These are phyloP conservation scores for Ecliptopera silaceata DNA, from an alignment of 2,888 invertebrate species.

Conservation along the genomic window DNA sequence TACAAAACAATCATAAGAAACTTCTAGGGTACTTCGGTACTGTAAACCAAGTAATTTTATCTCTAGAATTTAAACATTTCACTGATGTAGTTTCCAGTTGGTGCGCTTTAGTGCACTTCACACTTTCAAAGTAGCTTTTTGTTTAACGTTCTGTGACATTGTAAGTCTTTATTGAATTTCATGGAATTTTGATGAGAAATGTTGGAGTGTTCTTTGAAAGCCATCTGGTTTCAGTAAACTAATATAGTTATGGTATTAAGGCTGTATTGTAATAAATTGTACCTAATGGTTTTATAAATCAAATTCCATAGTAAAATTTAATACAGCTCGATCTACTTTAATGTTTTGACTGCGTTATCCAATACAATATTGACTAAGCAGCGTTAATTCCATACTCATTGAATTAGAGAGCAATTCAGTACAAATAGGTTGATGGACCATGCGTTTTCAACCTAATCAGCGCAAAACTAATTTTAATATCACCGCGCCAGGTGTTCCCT, in stretches of 20 bases:
- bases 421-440: conserved; percentile 57
- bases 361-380: conserved; percentile 21
- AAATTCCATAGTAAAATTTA: neutral
- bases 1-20: conserved; percentile 28
- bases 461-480: conserved; percentile 66
- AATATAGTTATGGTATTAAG: neutral
- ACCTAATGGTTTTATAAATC: neutral
- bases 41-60: conserved; percentile 53
- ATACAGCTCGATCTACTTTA: neutral
- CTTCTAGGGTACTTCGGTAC: conserved; percentile 31
- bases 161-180: conserved; percentile 26
- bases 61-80: conserved; percentile 45
- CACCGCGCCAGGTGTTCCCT: conserved; percentile 66
- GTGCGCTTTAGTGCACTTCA: conserved; percentile 45
- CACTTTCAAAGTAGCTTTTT: conserved; percentile 39
- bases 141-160: conserved; percentile 36
- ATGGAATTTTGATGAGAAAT: conserved; percentile 9
- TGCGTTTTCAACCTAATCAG: conserved; percentile 57
- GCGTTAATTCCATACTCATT: conserved; percentile 40
- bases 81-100: conserved; percentile 46
- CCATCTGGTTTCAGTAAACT: neutral
- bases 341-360: conserved; percentile 15
- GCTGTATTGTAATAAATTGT: neutral
- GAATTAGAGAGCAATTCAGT: conserved; percentile 55
- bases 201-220: conserved; percentile 5